Evolutionary conservation across 2,797 vertebrate species (phyloP), one percentile per base, ranked within the genome.

Genomic region (Catostomus latipinnis): DNA sequence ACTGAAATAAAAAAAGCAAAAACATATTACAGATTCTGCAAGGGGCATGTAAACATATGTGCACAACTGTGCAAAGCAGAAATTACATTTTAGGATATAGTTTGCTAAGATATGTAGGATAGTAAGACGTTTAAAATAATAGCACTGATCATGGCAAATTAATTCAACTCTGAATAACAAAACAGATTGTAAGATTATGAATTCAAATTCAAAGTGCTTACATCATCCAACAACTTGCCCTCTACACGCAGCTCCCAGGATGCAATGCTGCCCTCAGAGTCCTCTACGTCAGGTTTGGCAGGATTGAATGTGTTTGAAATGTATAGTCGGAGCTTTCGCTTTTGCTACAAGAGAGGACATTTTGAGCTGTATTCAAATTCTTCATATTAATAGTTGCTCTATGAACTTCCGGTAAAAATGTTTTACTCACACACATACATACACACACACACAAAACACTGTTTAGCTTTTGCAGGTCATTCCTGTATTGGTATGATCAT

Each of bases 271-370:
- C 98, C 97, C 0, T 99, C 98, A 0, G 98, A 98, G 89, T 99
- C 98, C 1, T 99, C 98, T 0, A 96, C 96, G 0, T 99, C 98
- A 0, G 97, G 95, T 85, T 98, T 96, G 48, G 98, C 97, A 0
- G 98, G 98, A 90, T 99, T 99, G 88, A 98, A 99, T 1, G 98
- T 99, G 90, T 99, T 99, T 81, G 98, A 99, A 88, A 99, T 99
- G 89, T 99, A 99, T 78, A 99, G 95, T 60, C 98, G 94, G 84
- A 99, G 92, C 91, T 99, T 99, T 87, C 98, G 93, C 90, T 99
- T 99, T 96, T 99, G 98, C 98, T 99, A 94, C 90, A 88, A 86
- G 93, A 86, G 88, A 68, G 14, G 10, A 77, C 9, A 50, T 10
- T 60, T 52, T 13, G 6, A 12, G 22, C 12, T 56, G 50, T 22